These are phyloP conservation scores for Epirrita christyi DNA, from an alignment of 2,888 invertebrate genomes.

Conservation along the genomic window DNA sequence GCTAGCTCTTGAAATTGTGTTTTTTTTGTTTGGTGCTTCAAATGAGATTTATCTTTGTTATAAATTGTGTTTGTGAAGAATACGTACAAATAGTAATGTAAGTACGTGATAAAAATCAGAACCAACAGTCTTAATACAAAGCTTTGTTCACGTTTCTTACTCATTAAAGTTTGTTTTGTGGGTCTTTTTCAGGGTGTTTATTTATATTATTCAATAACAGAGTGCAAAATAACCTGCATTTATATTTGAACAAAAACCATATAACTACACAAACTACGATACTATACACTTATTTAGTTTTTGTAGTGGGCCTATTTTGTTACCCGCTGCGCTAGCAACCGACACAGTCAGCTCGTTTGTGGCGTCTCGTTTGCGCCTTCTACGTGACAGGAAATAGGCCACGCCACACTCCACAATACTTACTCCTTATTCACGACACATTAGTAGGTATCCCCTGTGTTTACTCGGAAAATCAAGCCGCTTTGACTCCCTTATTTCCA, in stretches of 20 bases:
- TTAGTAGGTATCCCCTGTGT: constrained; percentile 38
- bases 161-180: too few relatives aligned
- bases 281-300: constrained; percentile 5
- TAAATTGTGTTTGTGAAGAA: too few relatives aligned
- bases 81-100: too few relatives aligned
- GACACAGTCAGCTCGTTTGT: constrained; percentile 52
- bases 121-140: too few relatives aligned
- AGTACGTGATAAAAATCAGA: too few relatives aligned
- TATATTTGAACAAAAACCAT: background rate
- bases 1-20: too few relatives aligned
- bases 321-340: constrained; percentile 31
- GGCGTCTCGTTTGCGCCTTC: constrained; percentile 59
- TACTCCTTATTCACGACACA: constrained; percentile 35
- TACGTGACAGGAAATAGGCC: constrained; percentile 67
- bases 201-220: background rate
- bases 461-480: constrained; percentile 41
- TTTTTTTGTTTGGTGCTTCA: too few relatives aligned
- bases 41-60: too few relatives aligned
- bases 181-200: too few relatives aligned
- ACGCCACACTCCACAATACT: constrained; percentile 43
- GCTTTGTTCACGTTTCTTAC: too few relatives aligned
- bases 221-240: background rate
- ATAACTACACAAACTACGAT: background rate
- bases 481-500: constrained; percentile 54
- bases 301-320: constrained; percentile 28